These are phyloP conservation scores for Bombus confusus DNA, from an alignment of 1,140 invertebrate genomes.

Conservation along the genomic window DNA sequence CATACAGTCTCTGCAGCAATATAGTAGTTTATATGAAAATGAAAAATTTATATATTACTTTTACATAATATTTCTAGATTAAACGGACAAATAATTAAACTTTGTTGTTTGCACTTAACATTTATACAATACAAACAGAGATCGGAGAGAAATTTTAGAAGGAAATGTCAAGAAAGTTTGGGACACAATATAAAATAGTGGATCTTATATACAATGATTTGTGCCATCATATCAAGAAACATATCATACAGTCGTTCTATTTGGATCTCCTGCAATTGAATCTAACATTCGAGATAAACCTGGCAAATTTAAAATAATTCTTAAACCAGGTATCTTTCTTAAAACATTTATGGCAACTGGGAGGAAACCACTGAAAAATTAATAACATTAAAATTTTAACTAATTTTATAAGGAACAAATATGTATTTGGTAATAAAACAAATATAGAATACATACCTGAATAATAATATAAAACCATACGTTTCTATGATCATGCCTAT, in stretches of 20 bases:
- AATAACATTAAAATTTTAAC: slow-evolving; percentile 12
- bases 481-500: slow-evolving; percentile 98
- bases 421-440: not conserved
- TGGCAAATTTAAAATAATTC: slow-evolving; percentile 89
- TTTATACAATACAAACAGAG: slow-evolving; percentile 58
- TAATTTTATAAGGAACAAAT: not conserved
- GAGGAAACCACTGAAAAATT: slow-evolving; percentile 88
- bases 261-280: slow-evolving; percentile 85
- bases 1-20: slow-evolving; percentile 2
- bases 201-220: slow-evolving; percentile 75
- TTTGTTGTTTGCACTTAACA: not conserved
- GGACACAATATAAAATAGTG: slow-evolving; percentile 39
- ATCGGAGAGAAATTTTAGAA: slow-evolving; percentile 27
- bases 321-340: slow-evolving; percentile 89
- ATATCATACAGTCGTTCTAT: slow-evolving; percentile 85
- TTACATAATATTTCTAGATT: slow-evolving; percentile 1
- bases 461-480: slow-evolving; percentile 92
- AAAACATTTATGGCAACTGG: slow-evolving; percentile 95
- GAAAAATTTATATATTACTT: slow-evolving; percentile 45
- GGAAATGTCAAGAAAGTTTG: slow-evolving; percentile 49
- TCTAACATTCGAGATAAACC: slow-evolving; percentile 86
- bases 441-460: slow-evolving; percentile 83
- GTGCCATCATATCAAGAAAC: slow-evolving; percentile 41
- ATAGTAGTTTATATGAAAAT: slow-evolving; percentile 40
- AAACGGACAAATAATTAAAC: slow-evolving; percentile 15